Percentiles rank a stretch among this genome's conserved stretches.
Evolutionary conservation across 2,888 invertebrate genomes (phyloP).

Genomic region (Melanostoma scalare): DNA sequence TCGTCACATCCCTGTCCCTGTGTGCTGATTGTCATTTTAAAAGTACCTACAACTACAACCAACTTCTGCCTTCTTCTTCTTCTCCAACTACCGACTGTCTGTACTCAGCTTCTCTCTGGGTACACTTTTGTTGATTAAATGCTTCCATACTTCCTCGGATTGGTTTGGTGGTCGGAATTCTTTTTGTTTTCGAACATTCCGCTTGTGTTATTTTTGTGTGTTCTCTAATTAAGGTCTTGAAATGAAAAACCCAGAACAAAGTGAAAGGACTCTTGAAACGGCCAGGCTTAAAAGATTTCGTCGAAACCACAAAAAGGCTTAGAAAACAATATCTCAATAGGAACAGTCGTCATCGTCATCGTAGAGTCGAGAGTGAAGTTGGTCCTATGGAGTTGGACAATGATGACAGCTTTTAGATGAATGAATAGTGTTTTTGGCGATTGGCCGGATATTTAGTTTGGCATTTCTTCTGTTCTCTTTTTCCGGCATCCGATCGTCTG

Average conservation of each 20-base stretch:
- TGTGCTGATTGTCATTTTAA: slow-evolving; percentile 39
- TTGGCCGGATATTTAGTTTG: slow-evolving; percentile 6
- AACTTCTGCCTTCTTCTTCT: slow-evolving; percentile 1
- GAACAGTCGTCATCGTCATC: neutral
- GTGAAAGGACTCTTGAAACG: slow-evolving; percentile 12
- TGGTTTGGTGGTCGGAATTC: neutral
- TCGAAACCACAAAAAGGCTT: slow-evolving; percentile 53
- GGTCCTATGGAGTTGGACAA: neutral
- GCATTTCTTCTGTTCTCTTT: neutral
- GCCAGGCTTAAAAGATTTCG: slow-evolving; percentile 43
- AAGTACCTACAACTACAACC: neutral
- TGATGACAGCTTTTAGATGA: slow-evolving; percentile 38
- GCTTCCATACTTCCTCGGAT: slow-evolving; percentile 21
- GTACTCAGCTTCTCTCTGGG: neutral
- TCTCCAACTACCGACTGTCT: slow-evolving; percentile 11
- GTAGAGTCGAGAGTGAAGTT: neutral
- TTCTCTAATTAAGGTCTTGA: slow-evolving; percentile 42
- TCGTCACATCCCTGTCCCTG: neutral
- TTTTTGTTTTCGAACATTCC: slow-evolving; percentile 10
- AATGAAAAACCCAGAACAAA: slow-evolving; percentile 19
- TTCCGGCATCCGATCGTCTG: slow-evolving; percentile 17
- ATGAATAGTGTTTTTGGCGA: slow-evolving; percentile 15
- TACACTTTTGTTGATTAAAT: slow-evolving; percentile 49
- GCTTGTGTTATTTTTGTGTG: slow-evolving; percentile 24
- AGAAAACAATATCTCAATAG: slow-evolving; percentile 46